These are phyloP conservation scores for Cancer borealis DNA, from an alignment of 2,888 invertebrate genomes.

Conservation along the genomic window DNA sequence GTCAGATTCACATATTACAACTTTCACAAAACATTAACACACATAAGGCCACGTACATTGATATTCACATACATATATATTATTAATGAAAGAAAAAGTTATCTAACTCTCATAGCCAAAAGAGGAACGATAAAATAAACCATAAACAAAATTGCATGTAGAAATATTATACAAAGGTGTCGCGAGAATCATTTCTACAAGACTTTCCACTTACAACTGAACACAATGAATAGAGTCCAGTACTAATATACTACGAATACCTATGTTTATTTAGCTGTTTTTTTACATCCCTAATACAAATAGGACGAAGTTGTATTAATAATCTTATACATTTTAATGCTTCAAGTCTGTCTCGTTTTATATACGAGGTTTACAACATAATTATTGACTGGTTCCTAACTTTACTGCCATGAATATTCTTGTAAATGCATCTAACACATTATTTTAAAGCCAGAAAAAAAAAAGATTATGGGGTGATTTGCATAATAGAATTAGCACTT, in stretches of 20 bases:
- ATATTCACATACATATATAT: slow-evolving; percentile 2
- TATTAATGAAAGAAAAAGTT: background rate
- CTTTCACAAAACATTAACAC: slow-evolving; percentile 3
- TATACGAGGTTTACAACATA: background rate
- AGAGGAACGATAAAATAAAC: background rate
- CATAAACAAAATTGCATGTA: background rate
- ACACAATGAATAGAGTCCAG: background rate
- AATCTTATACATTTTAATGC: background rate
- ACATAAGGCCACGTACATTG: background rate
- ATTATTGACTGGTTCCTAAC: background rate
- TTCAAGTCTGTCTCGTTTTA: background rate
- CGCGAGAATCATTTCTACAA: background rate
- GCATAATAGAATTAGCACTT: background rate
- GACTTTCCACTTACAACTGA: background rate
- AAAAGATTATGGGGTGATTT: background rate
- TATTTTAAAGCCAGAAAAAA: background rate
- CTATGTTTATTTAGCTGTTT: background rate
- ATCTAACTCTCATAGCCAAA: background rate
- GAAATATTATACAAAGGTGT: background rate
- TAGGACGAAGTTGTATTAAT: background rate
- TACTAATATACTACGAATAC: background rate
- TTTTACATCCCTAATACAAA: background rate
- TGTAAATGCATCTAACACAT: background rate
- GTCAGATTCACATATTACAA: background rate
- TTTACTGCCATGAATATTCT: background rate